A percentile compares a stretch with the other conserved stretches of the same genome.
Conservation (phyloP, 2,113 vertebrate genomes). For the Ursus arctos region DNA sequence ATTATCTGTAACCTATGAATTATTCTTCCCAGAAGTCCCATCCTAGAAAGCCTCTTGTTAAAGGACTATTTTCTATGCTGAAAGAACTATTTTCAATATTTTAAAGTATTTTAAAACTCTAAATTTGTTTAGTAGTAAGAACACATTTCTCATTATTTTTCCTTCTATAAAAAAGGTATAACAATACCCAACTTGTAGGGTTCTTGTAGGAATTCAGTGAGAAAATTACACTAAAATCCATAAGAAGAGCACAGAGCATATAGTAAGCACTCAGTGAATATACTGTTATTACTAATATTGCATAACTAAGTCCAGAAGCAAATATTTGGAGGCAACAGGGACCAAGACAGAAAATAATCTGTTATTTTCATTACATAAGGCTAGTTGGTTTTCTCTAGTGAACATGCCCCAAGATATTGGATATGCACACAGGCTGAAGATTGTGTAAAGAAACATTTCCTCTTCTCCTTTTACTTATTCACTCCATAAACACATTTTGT, state of each 20-base stretch:
- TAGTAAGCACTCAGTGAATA: slow-evolving; percentile 31
- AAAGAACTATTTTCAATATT: background rate
- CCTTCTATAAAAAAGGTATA: background rate
- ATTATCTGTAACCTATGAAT: background rate
- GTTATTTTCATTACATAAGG: slow-evolving; percentile 48
- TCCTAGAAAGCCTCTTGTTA: background rate
- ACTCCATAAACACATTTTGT: background rate
- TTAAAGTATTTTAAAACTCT: background rate
- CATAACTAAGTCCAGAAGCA: background rate
- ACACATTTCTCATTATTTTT: background rate
- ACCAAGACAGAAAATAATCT: slow-evolving; percentile 52
- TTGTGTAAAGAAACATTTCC: background rate
- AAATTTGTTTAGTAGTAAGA: background rate
- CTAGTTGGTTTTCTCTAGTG: slow-evolving; percentile 56
- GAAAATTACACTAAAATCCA: background rate
- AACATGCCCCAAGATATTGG: background rate
- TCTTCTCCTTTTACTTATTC: background rate
- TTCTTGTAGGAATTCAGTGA: background rate
- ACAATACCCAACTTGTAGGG: background rate
- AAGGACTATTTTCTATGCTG: background rate
- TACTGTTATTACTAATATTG: slow-evolving; percentile 47
- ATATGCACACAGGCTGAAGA: background rate
- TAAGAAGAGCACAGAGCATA: background rate
- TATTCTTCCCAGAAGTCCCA: background rate
- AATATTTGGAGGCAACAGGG: slow-evolving; percentile 11